These are phyloP conservation scores for Calephelis perditalis DNA, from an alignment of 2,888 invertebrate genomes.

Conservation along the genomic window DNA sequence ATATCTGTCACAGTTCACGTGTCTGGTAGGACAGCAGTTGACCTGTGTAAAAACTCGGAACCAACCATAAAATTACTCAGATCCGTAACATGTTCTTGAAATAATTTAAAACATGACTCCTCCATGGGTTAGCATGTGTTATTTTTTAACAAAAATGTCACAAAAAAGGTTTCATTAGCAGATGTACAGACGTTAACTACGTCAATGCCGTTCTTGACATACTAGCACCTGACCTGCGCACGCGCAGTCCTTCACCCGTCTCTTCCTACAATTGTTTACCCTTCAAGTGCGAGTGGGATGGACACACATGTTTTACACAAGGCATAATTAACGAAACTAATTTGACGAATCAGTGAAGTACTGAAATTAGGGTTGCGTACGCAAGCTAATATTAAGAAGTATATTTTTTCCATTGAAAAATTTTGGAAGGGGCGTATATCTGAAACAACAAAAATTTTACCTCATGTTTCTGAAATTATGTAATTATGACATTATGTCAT, in stretches of 20 bases:
- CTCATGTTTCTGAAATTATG: too few species aligned
- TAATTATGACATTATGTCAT: too few species aligned
- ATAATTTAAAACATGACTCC: background rate
- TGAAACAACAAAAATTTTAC: too few species aligned
- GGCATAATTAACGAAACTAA: background rate
- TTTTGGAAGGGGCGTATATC: too few species aligned
- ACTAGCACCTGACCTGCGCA: conserved; percentile 24
- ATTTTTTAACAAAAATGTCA: conserved; percentile 1
- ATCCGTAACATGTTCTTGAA: too few species aligned
- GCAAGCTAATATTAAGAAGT: too few species aligned
- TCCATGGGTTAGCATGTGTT: background rate
- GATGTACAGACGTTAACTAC: conserved; percentile 34
- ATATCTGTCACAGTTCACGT: too few species aligned
- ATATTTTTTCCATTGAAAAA: too few species aligned
- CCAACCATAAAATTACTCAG: too few species aligned
- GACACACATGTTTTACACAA: background rate
- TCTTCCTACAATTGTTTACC: conserved; percentile 13
- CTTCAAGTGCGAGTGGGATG: conserved; percentile 19
- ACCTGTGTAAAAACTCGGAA: too few species aligned
- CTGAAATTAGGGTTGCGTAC: background rate
- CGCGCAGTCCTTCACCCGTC: conserved; percentile 16
- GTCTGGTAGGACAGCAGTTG: too few species aligned
- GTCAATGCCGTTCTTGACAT: conserved; percentile 39
- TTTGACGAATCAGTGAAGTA: background rate
- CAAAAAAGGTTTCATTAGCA: conserved; percentile 29